These are phyloP conservation scores for Stegana nigrithorax DNA, from an alignment of 2,888 invertebrate genomes.

Conservation along the genomic window DNA sequence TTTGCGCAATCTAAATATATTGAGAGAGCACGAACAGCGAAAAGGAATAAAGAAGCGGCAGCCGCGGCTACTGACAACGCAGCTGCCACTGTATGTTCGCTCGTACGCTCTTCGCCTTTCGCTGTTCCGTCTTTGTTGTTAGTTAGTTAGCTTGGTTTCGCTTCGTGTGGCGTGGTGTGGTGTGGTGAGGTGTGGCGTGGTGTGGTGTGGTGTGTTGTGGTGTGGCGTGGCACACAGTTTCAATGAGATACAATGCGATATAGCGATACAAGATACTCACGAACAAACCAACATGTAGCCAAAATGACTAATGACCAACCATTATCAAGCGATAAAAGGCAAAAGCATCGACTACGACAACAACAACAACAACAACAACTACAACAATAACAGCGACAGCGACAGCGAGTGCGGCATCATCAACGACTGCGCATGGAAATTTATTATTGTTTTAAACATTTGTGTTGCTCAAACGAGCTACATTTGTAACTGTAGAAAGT, in stretches of 20 bases:
- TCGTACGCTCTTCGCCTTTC: conserved; percentile 48
- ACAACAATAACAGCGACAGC: conserved; percentile 32
- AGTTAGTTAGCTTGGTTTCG: too few relatives aligned
- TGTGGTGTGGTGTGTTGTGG: not conserved
- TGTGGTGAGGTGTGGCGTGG: conserved; percentile 43
- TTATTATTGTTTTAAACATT: conserved; percentile 63
- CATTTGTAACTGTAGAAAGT: conserved; percentile 47
- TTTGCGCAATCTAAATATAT: conserved; percentile 1
- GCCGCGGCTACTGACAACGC: conserved; percentile 38
- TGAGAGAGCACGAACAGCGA: not conserved
- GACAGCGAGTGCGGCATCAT: conserved; percentile 15
- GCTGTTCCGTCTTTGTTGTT: conserved; percentile 58
- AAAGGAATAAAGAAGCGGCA: conserved; percentile 27
- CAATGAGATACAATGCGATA: not conserved
- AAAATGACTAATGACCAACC: conserved; percentile 66
- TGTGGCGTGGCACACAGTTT: not conserved
- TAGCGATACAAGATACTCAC: conserved; percentile 4
- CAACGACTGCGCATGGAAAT: conserved; percentile 47
- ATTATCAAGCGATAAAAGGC: conserved; percentile 65
- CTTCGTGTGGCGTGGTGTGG: too few relatives aligned
- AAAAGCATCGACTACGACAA: conserved; percentile 37
- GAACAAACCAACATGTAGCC: conserved; percentile 28
- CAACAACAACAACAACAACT: conserved; percentile 23
- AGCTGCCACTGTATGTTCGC: conserved; percentile 51
- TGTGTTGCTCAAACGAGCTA: conserved; percentile 58